phyloP scores from a whole-genome alignment of 64 coral and sea anemone species.

The Pocillopora damicornis region DNA sequence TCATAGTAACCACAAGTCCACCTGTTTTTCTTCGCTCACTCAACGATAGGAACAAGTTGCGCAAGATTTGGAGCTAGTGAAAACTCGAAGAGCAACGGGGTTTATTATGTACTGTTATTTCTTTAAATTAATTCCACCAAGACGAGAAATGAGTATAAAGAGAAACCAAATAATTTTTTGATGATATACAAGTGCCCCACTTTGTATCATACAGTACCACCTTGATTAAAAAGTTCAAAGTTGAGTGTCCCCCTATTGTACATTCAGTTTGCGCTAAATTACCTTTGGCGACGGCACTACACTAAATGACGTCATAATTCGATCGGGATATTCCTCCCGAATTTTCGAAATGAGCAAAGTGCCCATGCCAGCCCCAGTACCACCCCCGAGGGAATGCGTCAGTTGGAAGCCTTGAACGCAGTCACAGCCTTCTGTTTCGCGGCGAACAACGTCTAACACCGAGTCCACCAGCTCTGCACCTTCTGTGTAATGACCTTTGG shows the following conservation, averaged over 20 bases:
- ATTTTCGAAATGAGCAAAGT: slow-evolving; percentile 61
- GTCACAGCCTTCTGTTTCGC: slow-evolving; percentile 56
- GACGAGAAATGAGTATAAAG: too few species aligned
- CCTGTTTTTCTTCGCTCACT: too few species aligned
- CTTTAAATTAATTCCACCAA: too few species aligned
- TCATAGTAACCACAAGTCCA: too few species aligned
- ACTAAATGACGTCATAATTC: slow-evolving; percentile 59
- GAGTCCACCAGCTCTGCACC: slow-evolving; percentile 60
- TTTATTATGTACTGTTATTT: too few species aligned
- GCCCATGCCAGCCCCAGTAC: slow-evolving; percentile 59
- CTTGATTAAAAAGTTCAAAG: too few species aligned
- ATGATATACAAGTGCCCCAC: too few species aligned
- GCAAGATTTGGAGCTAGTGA: background rate
- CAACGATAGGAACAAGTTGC: too few species aligned
- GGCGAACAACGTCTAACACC: slow-evolving; percentile 47
- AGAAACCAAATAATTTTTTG: too few species aligned
- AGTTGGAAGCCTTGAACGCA: slow-evolving; percentile 64
- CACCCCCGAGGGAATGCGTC: slow-evolving; percentile 62
- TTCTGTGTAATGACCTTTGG: slow-evolving; percentile 64
- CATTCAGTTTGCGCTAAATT: background rate
- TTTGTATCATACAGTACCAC: background rate
- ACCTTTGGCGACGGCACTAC: slow-evolving; percentile 61
- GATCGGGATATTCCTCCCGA: slow-evolving; percentile 59
- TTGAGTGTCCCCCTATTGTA: background rate
- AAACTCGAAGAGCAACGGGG: too few species aligned